Base-by-base conservation (phyloP, 2,113 vertebrate species). In the Lepus americanus region DNA sequence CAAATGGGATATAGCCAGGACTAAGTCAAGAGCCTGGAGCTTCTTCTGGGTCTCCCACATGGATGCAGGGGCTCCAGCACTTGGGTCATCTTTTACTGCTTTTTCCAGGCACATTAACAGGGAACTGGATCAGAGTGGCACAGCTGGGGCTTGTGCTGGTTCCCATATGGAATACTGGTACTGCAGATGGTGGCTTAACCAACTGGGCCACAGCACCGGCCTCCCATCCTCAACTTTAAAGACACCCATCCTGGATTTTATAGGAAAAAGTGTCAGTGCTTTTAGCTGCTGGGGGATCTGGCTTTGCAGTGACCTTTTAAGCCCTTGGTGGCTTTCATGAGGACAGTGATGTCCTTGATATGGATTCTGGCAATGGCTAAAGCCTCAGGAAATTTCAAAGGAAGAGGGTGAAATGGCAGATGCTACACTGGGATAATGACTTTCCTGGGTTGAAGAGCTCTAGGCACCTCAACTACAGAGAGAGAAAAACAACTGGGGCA, bases 271-370 rank as follows among this genome's bases (percentile, higher is more conserved):
- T 25, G 19, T 9, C 66, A 67, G 1, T 14, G 5, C 33, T 53
- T 83, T 61, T 92, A 84, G 89, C 31, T 81, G 80, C 63, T 83
- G 2, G 73, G 59, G 22, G 29, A 92, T 6, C 39, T 64, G 31
- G 77, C 84, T 81, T 87, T 88, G 39, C 23, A 13, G 78, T 85
- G 63, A 87, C 55, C 20, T 93, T 80, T n/a, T 7, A 33, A 72
- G 39, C 55, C 22, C 29, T 81, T 53, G 51, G 53, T 86, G 64
- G 9, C 59, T 66, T 77, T 64, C 66, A 33, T 49, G 27, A 86
- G 80, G 89, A 31, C 80, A 81, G 8, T 6, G 1, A 27, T 36
- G 80, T 19, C 76, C 69, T 91, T 83, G 74, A 70, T 23, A 9
- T 6, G 12, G 19, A 79, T 70, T 16, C 64, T 55, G 72, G 87